phyloP scores from a whole-genome alignment of 2,797 vertebrate species.

The Danio jaintianensis region DNA sequence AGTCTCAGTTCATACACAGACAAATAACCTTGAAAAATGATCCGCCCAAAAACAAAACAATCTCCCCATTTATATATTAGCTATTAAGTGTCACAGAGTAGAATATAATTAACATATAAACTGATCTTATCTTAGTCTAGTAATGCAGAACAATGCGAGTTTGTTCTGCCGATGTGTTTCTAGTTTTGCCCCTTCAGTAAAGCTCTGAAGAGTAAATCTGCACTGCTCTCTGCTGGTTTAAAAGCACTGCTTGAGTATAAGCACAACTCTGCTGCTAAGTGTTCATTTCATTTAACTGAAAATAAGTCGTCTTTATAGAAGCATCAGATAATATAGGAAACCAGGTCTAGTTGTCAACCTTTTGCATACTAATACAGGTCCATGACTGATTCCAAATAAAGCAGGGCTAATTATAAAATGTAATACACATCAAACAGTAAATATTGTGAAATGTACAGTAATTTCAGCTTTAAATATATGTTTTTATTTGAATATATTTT shows the following conservation, averaged over 20 bases:
- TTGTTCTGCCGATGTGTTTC: background rate
- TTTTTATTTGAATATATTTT: too few species aligned
- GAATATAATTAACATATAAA: background rate
- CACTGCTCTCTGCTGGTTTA: conserved; percentile 37
- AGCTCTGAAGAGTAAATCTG: background rate
- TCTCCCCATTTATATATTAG: background rate
- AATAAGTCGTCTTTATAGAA: background rate
- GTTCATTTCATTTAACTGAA: background rate
- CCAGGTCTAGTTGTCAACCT: background rate
- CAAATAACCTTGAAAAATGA: background rate
- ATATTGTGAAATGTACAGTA: too few species aligned
- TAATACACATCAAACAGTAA: too few species aligned
- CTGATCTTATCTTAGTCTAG: background rate
- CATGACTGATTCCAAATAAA: too few species aligned
- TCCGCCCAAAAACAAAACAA: background rate
- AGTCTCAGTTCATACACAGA: background rate
- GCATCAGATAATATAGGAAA: background rate
- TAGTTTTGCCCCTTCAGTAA: background rate
- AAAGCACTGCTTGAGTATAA: background rate
- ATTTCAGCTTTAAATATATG: too few species aligned
- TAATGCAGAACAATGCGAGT: background rate
- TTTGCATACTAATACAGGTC: background rate
- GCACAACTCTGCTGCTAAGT: background rate
- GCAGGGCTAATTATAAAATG: too few species aligned
- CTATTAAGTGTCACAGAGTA: background rate